Conservation (phyloP, 2,797 vertebrate species). For the Hipposideros larvatus region DNA sequence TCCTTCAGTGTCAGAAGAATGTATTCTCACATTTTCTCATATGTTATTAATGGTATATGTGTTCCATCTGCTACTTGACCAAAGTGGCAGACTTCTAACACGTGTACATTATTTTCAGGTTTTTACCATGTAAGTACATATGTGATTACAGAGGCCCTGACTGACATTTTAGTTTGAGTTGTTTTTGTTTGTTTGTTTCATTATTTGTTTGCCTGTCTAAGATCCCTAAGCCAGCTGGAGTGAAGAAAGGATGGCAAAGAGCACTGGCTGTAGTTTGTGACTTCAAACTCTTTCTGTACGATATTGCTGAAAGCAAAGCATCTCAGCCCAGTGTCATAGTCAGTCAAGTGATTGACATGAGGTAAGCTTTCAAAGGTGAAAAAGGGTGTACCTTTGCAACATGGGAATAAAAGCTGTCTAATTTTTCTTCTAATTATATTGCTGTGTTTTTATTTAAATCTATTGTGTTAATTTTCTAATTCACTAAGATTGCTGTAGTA, state of each 20-base stretch:
- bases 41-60: neutral
- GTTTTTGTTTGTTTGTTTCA: neutral
- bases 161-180: constrained; percentile 21
- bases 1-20: neutral
- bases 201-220: constrained; percentile 77
- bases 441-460: constrained; percentile 20
- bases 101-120: neutral
- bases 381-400: neutral
- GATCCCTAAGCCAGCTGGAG: constrained; percentile 98
- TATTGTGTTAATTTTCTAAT: constrained; percentile 33
- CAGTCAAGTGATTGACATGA: constrained; percentile 99
- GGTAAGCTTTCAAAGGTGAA: constrained; percentile 88
- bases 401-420: neutral
- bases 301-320: constrained; percentile 96
- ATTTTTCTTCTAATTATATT: constrained; percentile 33
- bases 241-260: constrained; percentile 99
- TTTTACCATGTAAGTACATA: neutral
- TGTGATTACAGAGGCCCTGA: neutral
- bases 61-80: neutral
- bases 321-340: constrained; percentile 95
- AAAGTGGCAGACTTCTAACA: neutral
- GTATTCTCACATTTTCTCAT: neutral
- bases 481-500: neutral
- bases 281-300: constrained; percentile 98
- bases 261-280: constrained; percentile 97